A percentile compares a stretch with the other conserved stretches of the same genome.
Evolutionary conservation across 2,797 vertebrate species (phyloP).

Genomic region (Eulemur albifrons): DNA sequence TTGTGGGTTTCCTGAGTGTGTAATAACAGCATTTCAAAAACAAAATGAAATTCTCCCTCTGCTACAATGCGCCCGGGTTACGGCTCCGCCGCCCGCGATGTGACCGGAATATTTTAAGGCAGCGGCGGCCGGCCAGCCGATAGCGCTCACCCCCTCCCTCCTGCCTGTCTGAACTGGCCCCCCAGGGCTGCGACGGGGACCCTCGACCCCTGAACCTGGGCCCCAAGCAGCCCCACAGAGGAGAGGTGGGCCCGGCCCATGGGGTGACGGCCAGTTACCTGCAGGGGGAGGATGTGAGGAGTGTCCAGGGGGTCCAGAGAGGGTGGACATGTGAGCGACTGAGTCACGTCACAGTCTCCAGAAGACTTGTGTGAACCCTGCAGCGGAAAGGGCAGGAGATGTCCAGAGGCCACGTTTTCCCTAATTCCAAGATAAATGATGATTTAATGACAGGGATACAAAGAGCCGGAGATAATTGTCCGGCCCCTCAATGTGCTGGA

Average conservation of each 20-base stretch:
- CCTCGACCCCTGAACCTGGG: background rate
- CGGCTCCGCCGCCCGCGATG: slow-evolving; percentile 50
- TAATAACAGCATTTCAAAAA: slow-evolving; percentile 83
- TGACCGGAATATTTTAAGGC: slow-evolving; percentile 78
- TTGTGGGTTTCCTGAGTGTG: slow-evolving; percentile 81
- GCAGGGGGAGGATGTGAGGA: slow-evolving; percentile 49
- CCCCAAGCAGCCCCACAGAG: slow-evolving; percentile 1
- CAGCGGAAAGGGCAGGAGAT: background rate
- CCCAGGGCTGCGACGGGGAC: background rate
- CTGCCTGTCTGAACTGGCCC: slow-evolving; percentile 43
- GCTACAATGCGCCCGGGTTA: slow-evolving; percentile 60
- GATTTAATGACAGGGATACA: background rate
- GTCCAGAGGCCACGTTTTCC: background rate
- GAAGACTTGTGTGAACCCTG: background rate
- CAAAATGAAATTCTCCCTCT: slow-evolving; percentile 80
- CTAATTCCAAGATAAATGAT: background rate
- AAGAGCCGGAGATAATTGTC: background rate
- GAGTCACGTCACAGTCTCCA: slow-evolving; percentile 11
- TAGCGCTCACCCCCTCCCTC: background rate
- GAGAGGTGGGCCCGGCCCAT: slow-evolving; percentile 22
- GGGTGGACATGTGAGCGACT: background rate
- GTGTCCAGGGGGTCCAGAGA: slow-evolving; percentile 55
- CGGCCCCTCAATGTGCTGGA: fast-evolving
- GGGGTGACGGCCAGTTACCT: slow-evolving; percentile 54
- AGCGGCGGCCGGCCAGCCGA: background rate